Evolutionary conservation across 2,888 invertebrate genomes (phyloP), one percentile per base, ranked within the genome.

Genomic region (Melikaiella ostensackeni): DNA sequence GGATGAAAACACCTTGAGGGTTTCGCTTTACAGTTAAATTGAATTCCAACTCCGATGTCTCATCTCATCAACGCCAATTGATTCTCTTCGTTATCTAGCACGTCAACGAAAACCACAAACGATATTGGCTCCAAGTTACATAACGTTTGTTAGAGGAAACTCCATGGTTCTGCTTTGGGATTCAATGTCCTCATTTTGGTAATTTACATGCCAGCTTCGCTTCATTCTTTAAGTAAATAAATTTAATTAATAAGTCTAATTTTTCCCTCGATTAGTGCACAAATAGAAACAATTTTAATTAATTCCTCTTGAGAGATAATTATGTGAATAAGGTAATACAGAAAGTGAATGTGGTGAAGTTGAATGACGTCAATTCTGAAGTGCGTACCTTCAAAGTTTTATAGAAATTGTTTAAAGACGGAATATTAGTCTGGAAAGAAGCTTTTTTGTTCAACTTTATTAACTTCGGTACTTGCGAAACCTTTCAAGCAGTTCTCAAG

Each of bases 401-500:
- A 6, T 0, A 16, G 42, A 16, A 42, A 0, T 16, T 16, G 5
- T 16, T 42, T 42, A 16, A 42, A 42, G 13, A 42, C 16, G 16
- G 16, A 42, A 42, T 6, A 16, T 6, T 6, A 42, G 42, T 42
- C 16, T 16, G 16, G 4, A 42, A 5, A 42, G 16, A 16, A 42
- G 63, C 16, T 64, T 38, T 64, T 19, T 7, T 3, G 0, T 9
- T n/a, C 30, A 66, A 46, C 24, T 66, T 19, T 46, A 66, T 66
- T 66, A 66, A 66, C 46, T 66, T 16, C 9, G n/a, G 19, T 19
- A 27, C 27, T 66, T 19, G 19, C 6, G 27, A 66, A 66, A 21
- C 42, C 16, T 27, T 66, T 46, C 24, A 66, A 66, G 66, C 42
- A 8, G 27, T 66, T 46, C 19, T 27, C 27, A 66, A 66, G 46